These are phyloP conservation scores for Gambusia holbrooki DNA, from an alignment of 2,113 vertebrate species.

Conservation along the genomic window DNA sequence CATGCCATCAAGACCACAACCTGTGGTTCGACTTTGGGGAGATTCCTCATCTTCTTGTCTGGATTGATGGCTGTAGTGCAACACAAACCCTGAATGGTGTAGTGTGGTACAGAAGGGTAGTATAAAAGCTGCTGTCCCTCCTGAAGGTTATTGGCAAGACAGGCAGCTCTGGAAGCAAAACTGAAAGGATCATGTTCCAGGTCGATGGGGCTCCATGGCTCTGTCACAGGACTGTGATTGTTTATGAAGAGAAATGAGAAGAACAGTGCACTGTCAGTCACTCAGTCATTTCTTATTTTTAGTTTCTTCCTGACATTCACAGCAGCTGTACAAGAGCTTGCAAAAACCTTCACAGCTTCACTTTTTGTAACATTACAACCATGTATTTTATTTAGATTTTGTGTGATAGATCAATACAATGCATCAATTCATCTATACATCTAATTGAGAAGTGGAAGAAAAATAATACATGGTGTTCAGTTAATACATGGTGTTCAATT, in stretches of 20 bases:
- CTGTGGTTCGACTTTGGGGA: slow-evolving; percentile 28
- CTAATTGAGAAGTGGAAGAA: no score
- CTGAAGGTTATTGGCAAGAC: slow-evolving; percentile 42
- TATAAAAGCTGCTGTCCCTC: slow-evolving; percentile 38
- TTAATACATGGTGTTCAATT: no score
- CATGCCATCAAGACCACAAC: slow-evolving; percentile 49
- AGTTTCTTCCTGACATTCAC: slow-evolving; percentile 17
- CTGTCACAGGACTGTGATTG: slow-evolving; percentile 28
- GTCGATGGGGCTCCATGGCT: slow-evolving; percentile 11
- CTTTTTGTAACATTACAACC: background rate
- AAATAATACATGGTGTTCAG: no score
- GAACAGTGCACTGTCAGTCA: slow-evolving; percentile 10
- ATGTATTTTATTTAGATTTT: no score
- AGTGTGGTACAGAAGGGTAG: slow-evolving; percentile 31
- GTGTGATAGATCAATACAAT: no score
- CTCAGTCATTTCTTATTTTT: slow-evolving; percentile 16
- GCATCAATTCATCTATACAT: no score
- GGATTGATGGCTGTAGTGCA: slow-evolving; percentile 40
- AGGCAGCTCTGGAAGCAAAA: slow-evolving; percentile 41
- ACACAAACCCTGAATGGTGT: slow-evolving; percentile 30
- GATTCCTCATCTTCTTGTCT: slow-evolving; percentile 49
- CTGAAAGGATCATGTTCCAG: slow-evolving; percentile 53
- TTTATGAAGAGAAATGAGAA: slow-evolving; percentile 13
- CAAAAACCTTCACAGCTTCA: background rate
- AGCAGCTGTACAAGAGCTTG: slow-evolving; percentile 2